Conservation (phyloP, 2,113 vertebrate genomes). For the Albula glossodonta region DNA sequence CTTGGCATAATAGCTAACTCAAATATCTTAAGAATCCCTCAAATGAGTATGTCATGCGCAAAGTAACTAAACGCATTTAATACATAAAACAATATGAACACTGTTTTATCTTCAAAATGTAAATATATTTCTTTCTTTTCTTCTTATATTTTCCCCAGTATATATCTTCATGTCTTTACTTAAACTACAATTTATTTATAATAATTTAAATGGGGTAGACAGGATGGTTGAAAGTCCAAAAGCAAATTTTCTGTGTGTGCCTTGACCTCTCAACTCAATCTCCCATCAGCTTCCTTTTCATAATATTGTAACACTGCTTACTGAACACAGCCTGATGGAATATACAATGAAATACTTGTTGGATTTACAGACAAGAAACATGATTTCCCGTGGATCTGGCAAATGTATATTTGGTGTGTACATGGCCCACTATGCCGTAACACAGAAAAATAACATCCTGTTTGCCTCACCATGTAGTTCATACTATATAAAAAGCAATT, state of each 20-base stretch:
- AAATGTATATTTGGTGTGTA: neutral
- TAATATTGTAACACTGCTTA: neutral
- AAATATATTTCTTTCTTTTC: no score
- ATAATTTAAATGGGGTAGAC: neutral
- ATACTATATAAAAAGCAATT: neutral
- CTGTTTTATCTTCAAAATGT: no score
- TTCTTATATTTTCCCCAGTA: no score
- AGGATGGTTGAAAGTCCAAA: neutral
- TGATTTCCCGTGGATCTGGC: neutral
- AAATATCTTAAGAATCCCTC: no score
- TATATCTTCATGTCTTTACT: no score
- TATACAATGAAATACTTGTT: neutral
- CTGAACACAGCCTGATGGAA: neutral
- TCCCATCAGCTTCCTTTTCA: neutral
- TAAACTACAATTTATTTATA: no score
- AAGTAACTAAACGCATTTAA: no score
- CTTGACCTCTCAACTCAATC: neutral
- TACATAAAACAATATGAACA: no score
- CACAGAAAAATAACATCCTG: constrained; percentile 4
- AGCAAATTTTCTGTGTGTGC: neutral
- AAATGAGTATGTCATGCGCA: neutral
- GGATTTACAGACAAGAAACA: neutral
- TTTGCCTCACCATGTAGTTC: neutral
- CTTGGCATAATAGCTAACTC: neutral
- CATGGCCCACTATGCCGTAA: constrained; percentile 67